Evolutionary conservation across 37 sponge, comb jelly and placozoan genomes (phyloP).

Genomic region (Cliona cf. orientalis): DNA sequence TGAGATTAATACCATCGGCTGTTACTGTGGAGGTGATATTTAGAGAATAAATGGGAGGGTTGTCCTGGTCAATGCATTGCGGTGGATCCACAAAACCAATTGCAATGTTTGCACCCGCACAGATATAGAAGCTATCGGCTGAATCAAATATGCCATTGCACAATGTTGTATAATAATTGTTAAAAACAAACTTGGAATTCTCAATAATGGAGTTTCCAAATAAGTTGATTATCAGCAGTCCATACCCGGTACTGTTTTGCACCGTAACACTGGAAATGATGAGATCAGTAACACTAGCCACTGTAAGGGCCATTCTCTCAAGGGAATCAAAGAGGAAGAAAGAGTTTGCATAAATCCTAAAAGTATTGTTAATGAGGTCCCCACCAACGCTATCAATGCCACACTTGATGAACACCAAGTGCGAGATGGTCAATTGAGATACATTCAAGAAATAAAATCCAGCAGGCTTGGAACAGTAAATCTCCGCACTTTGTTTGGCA

Average conservation of each 20-base stretch:
- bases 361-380: neutral
- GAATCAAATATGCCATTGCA: neutral
- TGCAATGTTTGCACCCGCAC: neutral
- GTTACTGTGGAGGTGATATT: neutral
- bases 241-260: conserved; percentile 8
- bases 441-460: neutral
- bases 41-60: neutral
- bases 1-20: neutral
- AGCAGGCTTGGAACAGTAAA: neutral
- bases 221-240: conserved; percentile 4
- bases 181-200: neutral
- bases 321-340: neutral
- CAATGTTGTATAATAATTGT: neutral
- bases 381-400: neutral
- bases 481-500: neutral
- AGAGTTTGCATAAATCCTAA: neutral
- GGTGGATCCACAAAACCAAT: neutral
- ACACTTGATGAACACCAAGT: neutral
- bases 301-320: neutral
- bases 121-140: neutral
- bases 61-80: neutral
- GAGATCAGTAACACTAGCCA: neutral
- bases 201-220: conserved; percentile 1
- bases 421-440: neutral
- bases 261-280: neutral